These are phyloP conservation scores for Petroica traversi DNA, from an alignment of 2,113 vertebrate species.

Conservation along the genomic window DNA sequence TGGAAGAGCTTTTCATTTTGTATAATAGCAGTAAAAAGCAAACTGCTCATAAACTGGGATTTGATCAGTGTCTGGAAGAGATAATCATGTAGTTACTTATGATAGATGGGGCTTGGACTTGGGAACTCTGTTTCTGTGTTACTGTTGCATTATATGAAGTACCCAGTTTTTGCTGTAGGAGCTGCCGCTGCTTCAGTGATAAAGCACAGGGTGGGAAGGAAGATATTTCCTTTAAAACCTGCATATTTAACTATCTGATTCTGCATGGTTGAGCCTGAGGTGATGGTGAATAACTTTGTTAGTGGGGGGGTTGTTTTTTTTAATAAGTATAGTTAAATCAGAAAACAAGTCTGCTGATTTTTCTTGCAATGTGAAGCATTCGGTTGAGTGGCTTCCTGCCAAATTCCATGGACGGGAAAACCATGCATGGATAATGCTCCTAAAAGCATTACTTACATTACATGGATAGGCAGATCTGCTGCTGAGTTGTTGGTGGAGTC, in stretches of 20 bases:
- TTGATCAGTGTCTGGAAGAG: constrained; percentile 29
- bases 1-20: constrained; percentile 5
- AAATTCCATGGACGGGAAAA: constrained; percentile 34
- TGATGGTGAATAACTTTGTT: not conserved
- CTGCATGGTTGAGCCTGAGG: not conserved
- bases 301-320: not conserved
- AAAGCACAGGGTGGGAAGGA: not conserved
- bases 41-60: not conserved
- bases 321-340: not conserved
- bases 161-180: not conserved
- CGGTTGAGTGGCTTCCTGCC: not conserved
- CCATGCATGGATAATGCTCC: constrained; percentile 23
- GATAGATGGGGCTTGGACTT: not conserved
- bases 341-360: not conserved
- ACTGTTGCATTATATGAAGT: not conserved
- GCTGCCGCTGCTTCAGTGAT: not conserved
- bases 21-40: not conserved
- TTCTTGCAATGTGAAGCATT: constrained; percentile 11
- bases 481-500: not conserved
- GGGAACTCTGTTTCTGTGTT: not conserved
- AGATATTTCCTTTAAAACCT: not conserved
- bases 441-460: constrained; percentile 32
- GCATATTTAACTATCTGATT: not conserved
- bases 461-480: not conserved
- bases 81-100: not conserved